Conservation (phyloP, 1,140 invertebrate genomes). For the Monochamus saltuarius region DNA sequence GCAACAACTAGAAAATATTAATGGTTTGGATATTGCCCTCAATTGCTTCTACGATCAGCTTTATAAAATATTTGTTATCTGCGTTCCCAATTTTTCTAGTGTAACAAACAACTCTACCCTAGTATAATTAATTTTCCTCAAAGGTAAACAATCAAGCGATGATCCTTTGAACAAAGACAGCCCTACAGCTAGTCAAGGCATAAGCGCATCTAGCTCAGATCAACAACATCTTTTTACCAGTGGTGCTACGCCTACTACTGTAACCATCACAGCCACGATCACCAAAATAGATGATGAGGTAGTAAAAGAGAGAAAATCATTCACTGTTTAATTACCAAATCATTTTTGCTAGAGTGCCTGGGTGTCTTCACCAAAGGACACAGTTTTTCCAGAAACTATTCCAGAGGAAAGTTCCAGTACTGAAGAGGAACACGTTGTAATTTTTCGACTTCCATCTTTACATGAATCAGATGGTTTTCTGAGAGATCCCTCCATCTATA, state of each 20-base stretch:
- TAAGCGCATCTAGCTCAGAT: slow-evolving; percentile 35
- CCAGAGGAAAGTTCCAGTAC: slow-evolving; percentile 89
- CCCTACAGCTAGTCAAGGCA: slow-evolving; percentile 60
- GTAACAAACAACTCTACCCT: no score
- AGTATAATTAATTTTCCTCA: no score
- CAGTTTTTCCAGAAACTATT: slow-evolving; percentile 86
- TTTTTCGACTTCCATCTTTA: slow-evolving; percentile 72
- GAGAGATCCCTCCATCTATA: slow-evolving; percentile 64
- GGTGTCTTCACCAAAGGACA: slow-evolving; percentile 83
- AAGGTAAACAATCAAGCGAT: slow-evolving; percentile 61
- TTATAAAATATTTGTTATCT: no score
- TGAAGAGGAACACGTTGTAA: slow-evolving; percentile 88
- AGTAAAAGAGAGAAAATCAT: slow-evolving; percentile 47
- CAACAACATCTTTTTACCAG: slow-evolving; percentile 49
- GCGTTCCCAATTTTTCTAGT: no score
- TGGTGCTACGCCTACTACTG: slow-evolving; percentile 40
- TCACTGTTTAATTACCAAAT: background rate
- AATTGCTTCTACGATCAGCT: no score
- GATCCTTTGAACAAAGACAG: slow-evolving; percentile 58
- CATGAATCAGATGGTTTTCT: slow-evolving; percentile 64
- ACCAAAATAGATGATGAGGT: slow-evolving; percentile 62
- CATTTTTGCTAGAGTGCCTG: slow-evolving; percentile 59
- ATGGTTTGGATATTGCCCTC: no score
- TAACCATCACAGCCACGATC: slow-evolving; percentile 44
- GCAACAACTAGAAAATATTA: no score